phyloP scores from a whole-genome alignment of 92 coral and sea anemone species.

The Anthopleura xanthogrammica region DNA sequence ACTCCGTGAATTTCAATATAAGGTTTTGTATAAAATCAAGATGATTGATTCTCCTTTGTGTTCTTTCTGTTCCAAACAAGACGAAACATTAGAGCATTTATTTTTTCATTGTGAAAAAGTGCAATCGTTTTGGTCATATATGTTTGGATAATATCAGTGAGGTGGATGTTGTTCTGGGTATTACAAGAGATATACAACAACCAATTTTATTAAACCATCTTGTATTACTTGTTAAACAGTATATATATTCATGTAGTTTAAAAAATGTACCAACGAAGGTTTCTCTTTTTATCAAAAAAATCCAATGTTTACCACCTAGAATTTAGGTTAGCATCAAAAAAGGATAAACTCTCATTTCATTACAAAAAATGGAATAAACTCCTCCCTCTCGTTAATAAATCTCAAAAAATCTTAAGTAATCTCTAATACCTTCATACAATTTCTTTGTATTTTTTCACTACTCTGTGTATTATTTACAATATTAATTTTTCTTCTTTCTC shows the following conservation, averaged over 20 bases:
- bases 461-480: too few species aligned
- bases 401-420: slow-evolving; percentile 6
- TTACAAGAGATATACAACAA: background rate
- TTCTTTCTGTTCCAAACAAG: too few species aligned
- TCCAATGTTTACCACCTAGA: slow-evolving; percentile 29
- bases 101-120: too few species aligned
- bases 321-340: background rate
- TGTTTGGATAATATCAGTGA: background rate
- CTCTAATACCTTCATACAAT: too few species aligned
- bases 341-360: slow-evolving; percentile 17
- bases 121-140: background rate
- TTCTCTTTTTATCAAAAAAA: slow-evolving; percentile 13
- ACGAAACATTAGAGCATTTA: too few species aligned
- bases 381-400: background rate
- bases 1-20: too few species aligned
- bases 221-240: slow-evolving; percentile 12
- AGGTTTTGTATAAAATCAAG: too few species aligned
- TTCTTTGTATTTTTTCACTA: too few species aligned
- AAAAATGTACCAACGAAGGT: slow-evolving; percentile 4
- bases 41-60: too few species aligned
- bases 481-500: too few species aligned
- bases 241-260: slow-evolving; percentile 22
- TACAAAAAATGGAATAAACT: slow-evolving; percentile 16
- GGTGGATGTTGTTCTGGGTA: background rate
- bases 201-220: slow-evolving; percentile 16